Evolutionary conservation across 92 coral and sea anemone species (phyloP).

Genomic region (Parazoanthus swiftii): DNA sequence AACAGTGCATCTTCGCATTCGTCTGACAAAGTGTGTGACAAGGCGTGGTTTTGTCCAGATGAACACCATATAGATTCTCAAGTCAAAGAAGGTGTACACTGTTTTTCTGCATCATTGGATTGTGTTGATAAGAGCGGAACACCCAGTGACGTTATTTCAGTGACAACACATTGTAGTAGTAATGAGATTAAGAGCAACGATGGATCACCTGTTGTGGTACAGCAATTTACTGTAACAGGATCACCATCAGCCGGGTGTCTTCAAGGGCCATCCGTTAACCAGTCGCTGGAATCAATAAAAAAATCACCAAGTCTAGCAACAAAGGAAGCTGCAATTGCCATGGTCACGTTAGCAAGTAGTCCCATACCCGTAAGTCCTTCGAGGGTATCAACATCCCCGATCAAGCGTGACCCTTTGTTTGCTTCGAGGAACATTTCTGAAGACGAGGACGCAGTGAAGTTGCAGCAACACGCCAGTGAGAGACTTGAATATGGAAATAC

Average conservation of each 20-base stretch:
- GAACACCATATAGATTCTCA: not conserved
- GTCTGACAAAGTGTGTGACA: not conserved
- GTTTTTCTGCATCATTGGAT: not conserved
- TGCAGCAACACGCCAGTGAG: not conserved
- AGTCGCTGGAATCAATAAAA: not conserved
- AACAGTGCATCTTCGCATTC: not conserved
- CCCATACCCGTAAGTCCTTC: not conserved
- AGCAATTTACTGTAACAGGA: not conserved
- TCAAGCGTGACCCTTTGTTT: not conserved
- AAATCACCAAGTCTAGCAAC: not conserved
- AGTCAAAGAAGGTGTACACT: too few relatives aligned
- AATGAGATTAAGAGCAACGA: not conserved
- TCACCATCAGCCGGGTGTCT: not conserved
- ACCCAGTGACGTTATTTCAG: not conserved
- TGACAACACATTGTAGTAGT: not conserved
- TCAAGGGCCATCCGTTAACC: not conserved
- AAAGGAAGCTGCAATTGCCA: conserved; percentile 37
- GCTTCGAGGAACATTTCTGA: not conserved
- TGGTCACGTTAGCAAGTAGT: conserved; percentile 30
- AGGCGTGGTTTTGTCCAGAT: not conserved
- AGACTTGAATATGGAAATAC: not conserved
- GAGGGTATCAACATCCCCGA: not conserved
- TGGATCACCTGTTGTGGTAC: not conserved
- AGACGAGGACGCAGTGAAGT: not conserved
- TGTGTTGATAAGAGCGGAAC: not conserved